Evolutionary conservation across 2,113 vertebrate species (phyloP), one percentile per base, ranked within the genome.

Genomic region (Rhodinocichla rosea): DNA sequence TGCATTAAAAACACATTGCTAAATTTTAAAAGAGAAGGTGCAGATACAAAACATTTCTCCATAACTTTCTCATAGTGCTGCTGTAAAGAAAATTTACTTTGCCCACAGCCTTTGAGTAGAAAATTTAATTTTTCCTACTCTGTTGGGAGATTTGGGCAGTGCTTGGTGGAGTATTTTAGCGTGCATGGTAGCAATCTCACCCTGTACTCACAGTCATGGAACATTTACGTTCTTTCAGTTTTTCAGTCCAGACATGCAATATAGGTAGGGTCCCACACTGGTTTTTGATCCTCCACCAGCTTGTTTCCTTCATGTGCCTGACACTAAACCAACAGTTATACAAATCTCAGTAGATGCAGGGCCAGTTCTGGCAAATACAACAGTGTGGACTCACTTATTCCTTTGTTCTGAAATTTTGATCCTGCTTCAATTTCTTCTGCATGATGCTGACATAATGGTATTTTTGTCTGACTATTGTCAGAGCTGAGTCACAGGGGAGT

Each of bases 211-310:
- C 4, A 39, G 33, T 39, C 14, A n/a, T 35, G 26, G 18, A 70
- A 62, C 7, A 47, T 16, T 37, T 71, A 35, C 5, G 2, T 75
- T 5, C 4, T 79, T 91, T 83, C 39, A 44, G 47, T 30, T 63
- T 89, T 75, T 69, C 60, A 70, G 7, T 45, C 24, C 30, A 63
- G 19, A 49, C 5, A 8, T 37, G 10, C 15, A 70, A 26, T 8
- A n/a, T 4, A 35, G 8, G 26, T 45, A 39, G 23, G 5, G 13
- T 75, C 13, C 9, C 13, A 27, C 6, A 55, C 27, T 5, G 3
- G 7, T 45, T 82, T 87, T 55, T 0, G 0, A 2, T 42, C 15
- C 9, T 35, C 10, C 17, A 79, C 9, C 18, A 49, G 10, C 7
- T 71, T 64, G 9, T 75, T 82, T 78, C 42, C 30, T 23, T 87